Evolutionary conservation across 1,140 invertebrate genomes (phyloP).

Genomic region (Parasteatoda tepidariorum): DNA sequence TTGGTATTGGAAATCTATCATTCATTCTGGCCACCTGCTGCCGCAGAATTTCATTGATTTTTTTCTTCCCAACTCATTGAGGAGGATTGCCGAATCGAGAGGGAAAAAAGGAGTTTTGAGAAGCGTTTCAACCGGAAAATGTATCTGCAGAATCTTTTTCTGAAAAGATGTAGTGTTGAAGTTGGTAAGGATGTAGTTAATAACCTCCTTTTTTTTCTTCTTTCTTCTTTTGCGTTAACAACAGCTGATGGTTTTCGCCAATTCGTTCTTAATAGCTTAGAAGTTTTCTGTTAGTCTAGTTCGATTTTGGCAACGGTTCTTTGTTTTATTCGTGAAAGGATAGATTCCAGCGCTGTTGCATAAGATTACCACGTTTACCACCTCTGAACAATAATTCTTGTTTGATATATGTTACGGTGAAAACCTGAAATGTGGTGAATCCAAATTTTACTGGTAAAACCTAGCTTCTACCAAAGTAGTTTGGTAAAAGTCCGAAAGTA

Average conservation of each 20-base stretch:
- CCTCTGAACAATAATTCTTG: no score
- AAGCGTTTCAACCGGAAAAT: slow-evolving; percentile 15
- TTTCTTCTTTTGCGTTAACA: no score
- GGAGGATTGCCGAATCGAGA: not conserved
- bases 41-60: not conserved
- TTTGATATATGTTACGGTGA: no score
- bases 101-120: not conserved
- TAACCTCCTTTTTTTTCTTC: not conserved
- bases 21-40: slow-evolving; percentile 2
- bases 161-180: not conserved
- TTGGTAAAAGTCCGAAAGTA: no score
- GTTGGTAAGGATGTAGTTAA: not conserved
- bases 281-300: not conserved
- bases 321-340: no score
- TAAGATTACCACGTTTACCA: no score
- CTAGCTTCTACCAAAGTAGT: no score
- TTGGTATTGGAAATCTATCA: slow-evolving; percentile 19
- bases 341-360: no score
- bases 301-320: not conserved
- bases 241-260: not conserved
- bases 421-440: no score
- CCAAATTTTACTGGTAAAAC: no score
- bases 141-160: not conserved
- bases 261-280: not conserved
- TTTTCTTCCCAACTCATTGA: not conserved